Evolutionary conservation across 2,888 invertebrate species (phyloP).

Genomic region (Drosophila helvetica): DNA sequence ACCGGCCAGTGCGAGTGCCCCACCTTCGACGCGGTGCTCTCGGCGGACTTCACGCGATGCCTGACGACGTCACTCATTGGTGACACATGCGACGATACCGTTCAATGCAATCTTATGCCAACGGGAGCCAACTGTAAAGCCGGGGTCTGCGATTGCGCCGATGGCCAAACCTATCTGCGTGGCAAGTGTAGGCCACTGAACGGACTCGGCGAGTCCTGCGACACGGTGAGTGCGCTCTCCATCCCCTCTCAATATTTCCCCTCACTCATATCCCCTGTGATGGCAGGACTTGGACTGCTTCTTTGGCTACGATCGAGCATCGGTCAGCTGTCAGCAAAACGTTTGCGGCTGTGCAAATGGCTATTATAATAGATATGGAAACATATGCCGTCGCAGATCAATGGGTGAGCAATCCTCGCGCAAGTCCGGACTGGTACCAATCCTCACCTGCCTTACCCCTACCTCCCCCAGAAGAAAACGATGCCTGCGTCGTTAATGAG

Average conservation of each 20-base stretch:
- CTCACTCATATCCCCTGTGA: neutral
- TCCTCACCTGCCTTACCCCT: neutral
- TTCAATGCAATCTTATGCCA: slow-evolving; percentile 84
- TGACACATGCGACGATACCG: slow-evolving; percentile 82
- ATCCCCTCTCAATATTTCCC: no score
- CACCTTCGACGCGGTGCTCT: slow-evolving; percentile 79
- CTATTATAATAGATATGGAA: slow-evolving; percentile 83
- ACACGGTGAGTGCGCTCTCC: slow-evolving; percentile 64
- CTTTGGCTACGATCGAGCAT: slow-evolving; percentile 83
- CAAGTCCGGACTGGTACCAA: no score
- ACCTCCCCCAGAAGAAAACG: slow-evolving; percentile 72
- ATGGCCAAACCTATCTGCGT: slow-evolving; percentile 82
- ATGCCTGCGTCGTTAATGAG: slow-evolving; percentile 82
- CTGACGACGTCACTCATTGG: slow-evolving; percentile 82
- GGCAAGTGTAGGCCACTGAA: slow-evolving; percentile 82
- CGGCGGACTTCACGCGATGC: slow-evolving; percentile 80
- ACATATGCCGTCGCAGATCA: slow-evolving; percentile 84
- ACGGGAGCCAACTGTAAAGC: slow-evolving; percentile 83
- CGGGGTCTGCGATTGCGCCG: slow-evolving; percentile 83
- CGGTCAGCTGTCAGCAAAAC: slow-evolving; percentile 81
- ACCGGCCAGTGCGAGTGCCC: slow-evolving; percentile 76
- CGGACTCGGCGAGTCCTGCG: slow-evolving; percentile 80
- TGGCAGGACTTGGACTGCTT: slow-evolving; percentile 81
- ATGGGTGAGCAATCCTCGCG: slow-evolving; percentile 71
- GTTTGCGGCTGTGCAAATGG: slow-evolving; percentile 83